A percentile compares a stretch with the other conserved stretches of the same genome.
Conservation (phyloP, 2,888 invertebrate genomes). For the Salticus scenicus region DNA sequence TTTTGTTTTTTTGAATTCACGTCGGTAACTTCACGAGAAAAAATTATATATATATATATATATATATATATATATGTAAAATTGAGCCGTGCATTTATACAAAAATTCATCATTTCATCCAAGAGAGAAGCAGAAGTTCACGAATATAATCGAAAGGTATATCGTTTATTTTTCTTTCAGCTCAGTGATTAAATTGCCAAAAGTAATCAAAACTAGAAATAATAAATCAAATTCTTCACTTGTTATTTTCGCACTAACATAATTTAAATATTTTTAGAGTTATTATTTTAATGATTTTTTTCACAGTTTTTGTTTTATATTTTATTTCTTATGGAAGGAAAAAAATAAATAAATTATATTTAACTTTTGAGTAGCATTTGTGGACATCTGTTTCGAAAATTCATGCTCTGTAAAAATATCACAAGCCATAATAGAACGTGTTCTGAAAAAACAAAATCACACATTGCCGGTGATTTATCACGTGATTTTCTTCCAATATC, state of each 20-base stretch:
- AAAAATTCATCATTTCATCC: slow-evolving; percentile 46
- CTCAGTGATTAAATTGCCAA: not conserved
- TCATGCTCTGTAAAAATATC: slow-evolving; percentile 46
- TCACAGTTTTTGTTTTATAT: not conserved
- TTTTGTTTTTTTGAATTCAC: no score
- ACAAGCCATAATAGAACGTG: slow-evolving; percentile 42
- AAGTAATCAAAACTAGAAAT: slow-evolving; percentile 13
- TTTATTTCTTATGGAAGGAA: no score
- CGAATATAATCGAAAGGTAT: no score
- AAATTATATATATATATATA: slow-evolving; percentile 22
- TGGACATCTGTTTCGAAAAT: slow-evolving; percentile 37
- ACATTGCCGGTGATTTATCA: slow-evolving; percentile 9
- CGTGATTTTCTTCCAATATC: slow-evolving; percentile 9
- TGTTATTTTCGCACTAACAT: slow-evolving; percentile 36
- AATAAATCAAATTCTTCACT: slow-evolving; percentile 22
- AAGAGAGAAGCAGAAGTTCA: slow-evolving; percentile 27
- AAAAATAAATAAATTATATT: no score
- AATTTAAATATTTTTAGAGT: slow-evolving; percentile 13
- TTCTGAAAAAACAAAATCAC: slow-evolving; percentile 31
- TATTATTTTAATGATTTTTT: not conserved
- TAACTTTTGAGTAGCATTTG: no score
- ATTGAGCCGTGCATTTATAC: slow-evolving; percentile 41
- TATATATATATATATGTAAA: slow-evolving; percentile 30
- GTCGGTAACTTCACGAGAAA: slow-evolving; percentile 41
- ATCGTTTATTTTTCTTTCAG: not conserved